Percentiles rank a stretch among this genome's conserved stretches.
Conservation (phyloP, 2,113 vertebrate species). For the Trematocara marginatum region DNA sequence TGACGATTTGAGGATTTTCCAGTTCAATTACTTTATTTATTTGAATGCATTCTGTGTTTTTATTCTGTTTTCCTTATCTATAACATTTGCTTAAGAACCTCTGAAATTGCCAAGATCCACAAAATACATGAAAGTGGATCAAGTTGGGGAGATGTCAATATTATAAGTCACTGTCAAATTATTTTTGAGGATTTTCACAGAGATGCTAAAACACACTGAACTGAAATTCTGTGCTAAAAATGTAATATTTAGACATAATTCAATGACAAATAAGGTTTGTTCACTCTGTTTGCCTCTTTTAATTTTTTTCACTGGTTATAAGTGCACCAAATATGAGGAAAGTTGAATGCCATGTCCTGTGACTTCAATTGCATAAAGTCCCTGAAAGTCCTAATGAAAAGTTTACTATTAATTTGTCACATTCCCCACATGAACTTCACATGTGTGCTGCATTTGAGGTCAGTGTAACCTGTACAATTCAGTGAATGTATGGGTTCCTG, state of each 20-base stretch:
- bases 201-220: not conserved
- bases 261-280: not conserved
- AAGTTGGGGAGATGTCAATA: not conserved
- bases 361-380: not conserved
- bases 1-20: not conserved
- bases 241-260: not conserved
- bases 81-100: not conserved
- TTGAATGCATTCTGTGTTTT: not conserved
- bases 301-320: not conserved
- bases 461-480: not conserved
- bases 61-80: not conserved
- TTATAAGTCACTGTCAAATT: not conserved
- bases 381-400: not conserved
- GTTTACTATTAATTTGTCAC: not conserved
- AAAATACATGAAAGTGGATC: not conserved
- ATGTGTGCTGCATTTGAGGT: not conserved
- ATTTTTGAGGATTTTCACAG: not conserved
- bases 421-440: not conserved
- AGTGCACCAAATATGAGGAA: not conserved
- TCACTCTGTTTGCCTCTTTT: not conserved
- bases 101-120: not conserved
- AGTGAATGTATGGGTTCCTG: not conserved
- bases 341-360: not conserved
- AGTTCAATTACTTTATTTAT: not conserved
- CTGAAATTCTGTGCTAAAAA: not conserved